These are phyloP conservation scores for Corticium candelabrum DNA, from an alignment of 37 sponge, comb jelly and placozoan genomes.

Conservation along the genomic window DNA sequence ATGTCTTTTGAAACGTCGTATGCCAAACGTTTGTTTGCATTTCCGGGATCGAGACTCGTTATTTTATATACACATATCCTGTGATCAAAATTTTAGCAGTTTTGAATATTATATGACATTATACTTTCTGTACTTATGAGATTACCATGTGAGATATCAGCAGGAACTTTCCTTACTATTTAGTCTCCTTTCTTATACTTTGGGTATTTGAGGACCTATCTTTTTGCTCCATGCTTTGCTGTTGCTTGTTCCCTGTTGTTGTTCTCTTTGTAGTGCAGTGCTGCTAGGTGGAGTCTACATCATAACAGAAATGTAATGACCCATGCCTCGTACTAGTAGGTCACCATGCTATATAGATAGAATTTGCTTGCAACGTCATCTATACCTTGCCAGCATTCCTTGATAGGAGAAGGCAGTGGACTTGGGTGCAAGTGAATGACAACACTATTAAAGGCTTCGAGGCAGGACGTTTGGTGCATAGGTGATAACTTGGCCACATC, in stretches of 20 bases:
- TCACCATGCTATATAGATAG: not conserved
- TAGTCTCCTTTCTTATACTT: constrained; percentile 16
- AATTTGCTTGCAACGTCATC: not conserved
- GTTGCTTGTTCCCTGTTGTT: not conserved
- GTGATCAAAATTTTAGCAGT: too few species aligned
- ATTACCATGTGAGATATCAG: not conserved
- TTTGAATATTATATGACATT: too few species aligned
- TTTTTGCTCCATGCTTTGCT: constrained; percentile 5
- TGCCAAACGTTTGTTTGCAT: too few species aligned
- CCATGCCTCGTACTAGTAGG: too few species aligned
- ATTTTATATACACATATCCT: too few species aligned
- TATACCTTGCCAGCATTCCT: constrained; percentile 28
- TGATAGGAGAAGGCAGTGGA: constrained; percentile 32
- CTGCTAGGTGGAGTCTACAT: not conserved
- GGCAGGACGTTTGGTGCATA: constrained; percentile 21
- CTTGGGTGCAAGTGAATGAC: constrained; percentile 38
- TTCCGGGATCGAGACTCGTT: too few species aligned
- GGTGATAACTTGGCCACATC: constrained; percentile 27
- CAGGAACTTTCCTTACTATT: not conserved
- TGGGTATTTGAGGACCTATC: not conserved
- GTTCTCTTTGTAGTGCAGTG: not conserved
- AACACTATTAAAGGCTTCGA: constrained; percentile 36
- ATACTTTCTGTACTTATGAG: too few species aligned
- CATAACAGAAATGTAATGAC: not conserved
- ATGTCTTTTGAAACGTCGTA: too few species aligned